Base-by-base conservation (phyloP, 1,140 invertebrate species). In the Sitobion miscanthi region DNA sequence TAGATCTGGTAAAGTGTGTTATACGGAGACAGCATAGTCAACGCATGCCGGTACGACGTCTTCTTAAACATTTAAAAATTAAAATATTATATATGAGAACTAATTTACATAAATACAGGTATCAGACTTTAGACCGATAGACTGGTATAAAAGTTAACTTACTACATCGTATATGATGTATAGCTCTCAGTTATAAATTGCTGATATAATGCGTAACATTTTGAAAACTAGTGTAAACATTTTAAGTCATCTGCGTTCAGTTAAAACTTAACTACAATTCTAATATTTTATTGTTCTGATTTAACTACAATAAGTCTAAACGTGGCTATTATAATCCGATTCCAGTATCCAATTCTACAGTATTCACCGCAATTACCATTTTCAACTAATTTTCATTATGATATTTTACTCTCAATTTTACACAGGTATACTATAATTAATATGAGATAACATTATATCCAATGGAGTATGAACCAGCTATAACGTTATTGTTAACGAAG, bases 401-500 rank as follows among this genome's bases (percentile, higher is more conserved):
- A n/a, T 77, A 69, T 69, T n/a, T 35, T 77, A 77, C 62, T 77
- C n/a, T 77, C n/a, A 77, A 77, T 5, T 77, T 77, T 77, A n/a
- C 4, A 4, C 30, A 77, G 62, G 62, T n/a, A 35, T n/a, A 77
- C 4, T n/a, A n/a, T n/a, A 77, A 77, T n/a, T 17, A 17, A 77
- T n/a, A 17, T n/a, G 14, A n/a, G 62, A 30, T 77, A 77, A 77
- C 30, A 77, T n/a, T n/a, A n/a, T n/a, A n/a, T 77, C 11, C 14
- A 77, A 83, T 7, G 42, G 3, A 42, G 42, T 42, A 42, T 42
- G 20, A 83, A 30, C 42, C 23, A 42, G 83, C 21, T 83, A 83
- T 23, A 42, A 77, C 62, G 62, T 86, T 86, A 86, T 86, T 86
- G 85, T 86, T 86, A 86, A 86, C 85, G 45, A 47, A 45, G 85